Evolutionary conservation across 23 tunicate species (phyloP), one percentile per base, ranked within the genome.

Genomic region (Phallusia fumigata): DNA sequence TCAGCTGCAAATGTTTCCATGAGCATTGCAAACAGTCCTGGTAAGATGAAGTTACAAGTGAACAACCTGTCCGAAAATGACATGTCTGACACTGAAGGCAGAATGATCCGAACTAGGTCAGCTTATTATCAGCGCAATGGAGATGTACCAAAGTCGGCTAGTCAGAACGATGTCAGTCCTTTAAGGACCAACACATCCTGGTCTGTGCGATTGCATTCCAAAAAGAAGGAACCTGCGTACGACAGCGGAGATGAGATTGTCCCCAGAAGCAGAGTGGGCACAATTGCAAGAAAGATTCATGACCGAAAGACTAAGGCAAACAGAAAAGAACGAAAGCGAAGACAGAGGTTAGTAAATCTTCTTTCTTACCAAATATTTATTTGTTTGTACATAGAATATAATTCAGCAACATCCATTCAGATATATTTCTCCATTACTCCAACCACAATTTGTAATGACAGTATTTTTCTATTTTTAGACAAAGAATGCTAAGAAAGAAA

Each of bases 261-360:
- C 0, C 79, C 79, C 18, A 78, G 84, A 30, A 52, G 80, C 24
- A 50, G 84, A 31, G 32, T 40, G 40, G 90, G 90, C 47, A 87
- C 90, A 33, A 87, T 87, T 44, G 90, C 90, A 50, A 87, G 84
- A 33, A 82, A 77, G 52, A 88, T 88, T 31, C 75, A 83, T 24
- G 91, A 88, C 24, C 79, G 78, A 32, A 80, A 69, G 65, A 72
- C 58, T 28, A 80, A 72, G 76, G 49, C 53, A 0, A 65, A 79
- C 35, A 73, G 69, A 32, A 49, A 73, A 84, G 64, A 83, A 2
- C 53, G 80, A 74, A 78, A 76, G 74, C 76, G 65, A 82, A 32
- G 77, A 65, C 53, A 64, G 34, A 28, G 31, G 88, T 52, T 28
- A 35, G 52, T 10, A 40, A 40, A 40, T 40, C 10, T 40, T 5